These are phyloP conservation scores for Alcis repandata DNA, from an alignment of 2,888 invertebrate species.

Conservation along the genomic window DNA sequence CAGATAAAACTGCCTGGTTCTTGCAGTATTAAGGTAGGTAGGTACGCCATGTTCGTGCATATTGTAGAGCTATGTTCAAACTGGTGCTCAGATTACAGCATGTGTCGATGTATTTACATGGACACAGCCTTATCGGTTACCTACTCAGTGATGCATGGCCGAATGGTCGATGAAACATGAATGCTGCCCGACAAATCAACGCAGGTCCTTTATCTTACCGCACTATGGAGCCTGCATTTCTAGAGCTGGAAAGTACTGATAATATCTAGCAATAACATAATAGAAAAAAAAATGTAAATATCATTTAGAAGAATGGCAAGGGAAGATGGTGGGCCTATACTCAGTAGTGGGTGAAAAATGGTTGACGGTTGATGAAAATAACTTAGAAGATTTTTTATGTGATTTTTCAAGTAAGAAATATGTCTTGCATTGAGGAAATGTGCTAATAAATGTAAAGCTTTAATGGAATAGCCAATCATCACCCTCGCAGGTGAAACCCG, in stretches of 20 bases:
- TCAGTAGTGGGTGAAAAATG: no score
- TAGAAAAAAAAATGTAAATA: no score
- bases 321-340: no score
- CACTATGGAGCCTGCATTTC: not conserved
- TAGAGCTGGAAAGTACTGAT: not conserved
- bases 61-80: not conserved
- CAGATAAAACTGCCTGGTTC: no score
- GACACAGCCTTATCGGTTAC: conserved; percentile 59
- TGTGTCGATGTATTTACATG: conserved; percentile 34
- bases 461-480: not conserved
- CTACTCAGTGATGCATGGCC: conserved; percentile 60
- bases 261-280: no score
- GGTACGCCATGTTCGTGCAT: not conserved
- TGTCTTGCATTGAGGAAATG: not conserved
- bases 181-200: conserved; percentile 46
- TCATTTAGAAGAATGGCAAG: no score
- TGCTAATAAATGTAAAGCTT: not conserved
- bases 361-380: no score
- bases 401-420: no score
- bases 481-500: not conserved
- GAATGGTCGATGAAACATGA: conserved; percentile 63
- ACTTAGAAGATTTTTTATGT: no score
- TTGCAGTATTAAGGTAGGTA: not conserved
- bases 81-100: conserved; percentile 9
- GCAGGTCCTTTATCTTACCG: conserved; percentile 35